Percentiles rank a stretch among this genome's conserved stretches.
Evolutionary conservation across 2,888 invertebrate genomes (phyloP).

Genomic region (Pammene aurita): DNA sequence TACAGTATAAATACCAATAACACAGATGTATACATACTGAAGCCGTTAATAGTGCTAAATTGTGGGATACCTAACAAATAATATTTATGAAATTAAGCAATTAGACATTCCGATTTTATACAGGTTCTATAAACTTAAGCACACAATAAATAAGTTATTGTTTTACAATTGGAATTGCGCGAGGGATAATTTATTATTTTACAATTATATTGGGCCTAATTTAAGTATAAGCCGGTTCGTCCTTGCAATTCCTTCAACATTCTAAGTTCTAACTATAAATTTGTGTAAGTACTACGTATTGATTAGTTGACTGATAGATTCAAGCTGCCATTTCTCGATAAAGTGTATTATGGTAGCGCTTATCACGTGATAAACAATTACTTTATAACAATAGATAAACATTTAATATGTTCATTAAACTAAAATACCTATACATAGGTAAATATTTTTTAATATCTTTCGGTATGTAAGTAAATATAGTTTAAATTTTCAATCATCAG

Average conservation of each 20-base stretch:
- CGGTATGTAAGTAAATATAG: no score
- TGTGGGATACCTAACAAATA: no score
- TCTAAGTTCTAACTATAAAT: conserved; percentile 14
- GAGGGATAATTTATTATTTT: not conserved
- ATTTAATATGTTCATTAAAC: no score
- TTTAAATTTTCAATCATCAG: no score
- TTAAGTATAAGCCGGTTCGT: not conserved
- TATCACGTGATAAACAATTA: no score
- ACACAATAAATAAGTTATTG: conserved; percentile 6
- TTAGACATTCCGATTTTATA: not conserved
- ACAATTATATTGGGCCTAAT: not conserved
- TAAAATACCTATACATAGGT: no score
- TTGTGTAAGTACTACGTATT: not conserved
- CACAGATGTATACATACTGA: no score
- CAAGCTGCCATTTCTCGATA: not conserved
- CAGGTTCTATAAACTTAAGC: not conserved
- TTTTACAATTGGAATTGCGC: not conserved
- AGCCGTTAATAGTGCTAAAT: no score
- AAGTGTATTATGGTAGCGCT: no score
- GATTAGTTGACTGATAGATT: conserved; percentile 9
- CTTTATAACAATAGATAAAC: no score
- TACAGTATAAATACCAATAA: no score
- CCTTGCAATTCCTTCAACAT: conserved; percentile 9
- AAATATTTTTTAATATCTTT: no score
- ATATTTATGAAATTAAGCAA: not conserved